These are phyloP conservation scores for Tuta absoluta DNA, from an alignment of 2,888 invertebrate genomes.

Conservation along the genomic window DNA sequence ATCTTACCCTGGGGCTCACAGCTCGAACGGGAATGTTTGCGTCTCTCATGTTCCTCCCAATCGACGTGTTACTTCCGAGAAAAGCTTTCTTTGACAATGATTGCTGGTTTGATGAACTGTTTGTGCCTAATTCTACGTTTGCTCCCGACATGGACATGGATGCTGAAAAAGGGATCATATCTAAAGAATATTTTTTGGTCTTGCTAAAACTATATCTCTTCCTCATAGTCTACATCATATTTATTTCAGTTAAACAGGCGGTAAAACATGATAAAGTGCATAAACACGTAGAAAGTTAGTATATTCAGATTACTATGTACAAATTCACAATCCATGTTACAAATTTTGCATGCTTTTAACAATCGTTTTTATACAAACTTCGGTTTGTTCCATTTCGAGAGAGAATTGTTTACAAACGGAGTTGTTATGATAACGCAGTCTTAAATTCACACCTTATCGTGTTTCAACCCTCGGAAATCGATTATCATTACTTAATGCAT, in stretches of 20 bases:
- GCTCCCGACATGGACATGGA: slow-evolving; percentile 86
- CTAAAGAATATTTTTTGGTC: background rate
- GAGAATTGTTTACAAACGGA: background rate
- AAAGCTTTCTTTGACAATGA: slow-evolving; percentile 76
- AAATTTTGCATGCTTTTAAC: slow-evolving; percentile 54
- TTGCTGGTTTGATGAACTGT: slow-evolving; percentile 69
- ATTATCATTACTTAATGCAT: slow-evolving; percentile 30
- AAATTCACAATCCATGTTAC: slow-evolving; percentile 52
- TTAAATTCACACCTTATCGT: slow-evolving; percentile 61
- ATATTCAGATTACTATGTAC: slow-evolving; percentile 41
- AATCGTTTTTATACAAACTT: slow-evolving; percentile 29
- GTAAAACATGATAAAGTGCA: slow-evolving; percentile 16
- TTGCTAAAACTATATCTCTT: background rate
- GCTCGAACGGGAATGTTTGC: slow-evolving; percentile 76
- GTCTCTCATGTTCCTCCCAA: slow-evolving; percentile 72
- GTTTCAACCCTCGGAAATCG: slow-evolving; percentile 52
- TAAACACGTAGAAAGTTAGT: background rate
- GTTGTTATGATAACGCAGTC: background rate
- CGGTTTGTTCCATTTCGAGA: background rate
- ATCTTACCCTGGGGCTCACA: slow-evolving; percentile 76
- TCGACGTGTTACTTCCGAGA: slow-evolving; percentile 76
- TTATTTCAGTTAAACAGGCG: background rate
- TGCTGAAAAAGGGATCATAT: slow-evolving; percentile 74
- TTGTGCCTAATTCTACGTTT: slow-evolving; percentile 79
- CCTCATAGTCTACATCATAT: background rate